phyloP scores from a whole-genome alignment of 2,888 invertebrate species.

The Tortricodes alternella region DNA sequence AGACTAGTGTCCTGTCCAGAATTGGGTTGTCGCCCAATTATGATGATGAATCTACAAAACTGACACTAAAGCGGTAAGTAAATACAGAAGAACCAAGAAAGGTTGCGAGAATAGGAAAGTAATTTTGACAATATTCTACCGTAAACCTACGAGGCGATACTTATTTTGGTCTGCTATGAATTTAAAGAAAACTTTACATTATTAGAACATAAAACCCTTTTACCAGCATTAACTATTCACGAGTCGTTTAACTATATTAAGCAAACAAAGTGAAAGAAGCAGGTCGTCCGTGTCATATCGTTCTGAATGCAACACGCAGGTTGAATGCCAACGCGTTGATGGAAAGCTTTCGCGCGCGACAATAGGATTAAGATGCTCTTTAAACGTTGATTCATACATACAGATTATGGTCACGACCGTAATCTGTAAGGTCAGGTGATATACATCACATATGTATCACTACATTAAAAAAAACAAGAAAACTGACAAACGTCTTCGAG shows the following conservation, averaged over 20 bases:
- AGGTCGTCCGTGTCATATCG: slow-evolving; percentile 29
- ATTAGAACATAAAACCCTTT: slow-evolving; percentile 10
- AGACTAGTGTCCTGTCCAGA: no score
- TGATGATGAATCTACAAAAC: no score
- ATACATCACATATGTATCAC: not conserved
- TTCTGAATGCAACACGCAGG: slow-evolving; percentile 3
- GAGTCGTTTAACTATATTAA: slow-evolving; percentile 22
- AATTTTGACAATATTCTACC: no score
- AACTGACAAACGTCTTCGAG: not conserved
- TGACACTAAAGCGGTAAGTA: no score
- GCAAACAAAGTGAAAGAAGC: slow-evolving; percentile 29
- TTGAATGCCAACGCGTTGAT: slow-evolving; percentile 27
- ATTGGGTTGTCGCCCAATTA: no score
- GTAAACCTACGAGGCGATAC: no score
- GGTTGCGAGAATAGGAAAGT: no score
- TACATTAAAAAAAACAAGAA: not conserved
- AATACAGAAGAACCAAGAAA: no score
- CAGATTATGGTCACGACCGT: slow-evolving; percentile 18
- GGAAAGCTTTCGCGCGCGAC: slow-evolving; percentile 25
- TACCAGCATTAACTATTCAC: slow-evolving; percentile 20
- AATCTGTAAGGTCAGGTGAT: slow-evolving; percentile 16
- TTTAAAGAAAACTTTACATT: no score
- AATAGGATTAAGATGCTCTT: slow-evolving; percentile 24
- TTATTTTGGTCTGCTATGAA: no score
- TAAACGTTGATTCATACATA: slow-evolving; percentile 21